Conservation (phyloP, 2,113 vertebrate genomes). For the Regulus satrapa region DNA sequence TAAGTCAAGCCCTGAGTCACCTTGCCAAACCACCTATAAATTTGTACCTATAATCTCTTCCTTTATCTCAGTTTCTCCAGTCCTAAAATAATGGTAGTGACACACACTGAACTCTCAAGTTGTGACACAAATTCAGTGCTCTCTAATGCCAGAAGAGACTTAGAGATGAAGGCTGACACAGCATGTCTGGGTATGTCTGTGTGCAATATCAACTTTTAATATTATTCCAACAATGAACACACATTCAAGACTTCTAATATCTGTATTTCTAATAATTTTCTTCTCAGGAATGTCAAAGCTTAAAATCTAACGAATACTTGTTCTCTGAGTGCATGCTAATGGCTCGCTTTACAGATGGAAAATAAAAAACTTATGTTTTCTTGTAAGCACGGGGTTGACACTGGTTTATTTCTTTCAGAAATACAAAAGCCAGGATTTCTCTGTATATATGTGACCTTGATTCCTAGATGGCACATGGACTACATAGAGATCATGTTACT, state of each 20-base stretch:
- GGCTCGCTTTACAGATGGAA: not conserved
- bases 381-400: not conserved
- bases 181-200: not conserved
- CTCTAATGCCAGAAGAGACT: not conserved
- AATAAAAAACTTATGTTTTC: not conserved
- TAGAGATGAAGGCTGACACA: not conserved
- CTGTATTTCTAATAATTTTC: not conserved
- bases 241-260: not conserved
- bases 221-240: not conserved
- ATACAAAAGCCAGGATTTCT: conserved; percentile 20
- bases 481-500: conserved; percentile 72
- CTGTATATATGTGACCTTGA: conserved; percentile 66
- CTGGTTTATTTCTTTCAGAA: conserved; percentile 17
- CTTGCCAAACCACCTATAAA: not conserved
- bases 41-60: not conserved
- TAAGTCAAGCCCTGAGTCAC: not conserved
- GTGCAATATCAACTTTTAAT: not conserved
- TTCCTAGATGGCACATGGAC: conserved; percentile 65
- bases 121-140: not conserved
- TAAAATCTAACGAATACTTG: conserved; percentile 10
- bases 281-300: conserved; percentile 13
- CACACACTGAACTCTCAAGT: not conserved
- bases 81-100: not conserved
- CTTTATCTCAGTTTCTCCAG: not conserved
- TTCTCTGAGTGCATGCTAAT: not conserved